Base-by-base conservation (phyloP, 2,113 vertebrate genomes). In the Platanista minor region DNA sequence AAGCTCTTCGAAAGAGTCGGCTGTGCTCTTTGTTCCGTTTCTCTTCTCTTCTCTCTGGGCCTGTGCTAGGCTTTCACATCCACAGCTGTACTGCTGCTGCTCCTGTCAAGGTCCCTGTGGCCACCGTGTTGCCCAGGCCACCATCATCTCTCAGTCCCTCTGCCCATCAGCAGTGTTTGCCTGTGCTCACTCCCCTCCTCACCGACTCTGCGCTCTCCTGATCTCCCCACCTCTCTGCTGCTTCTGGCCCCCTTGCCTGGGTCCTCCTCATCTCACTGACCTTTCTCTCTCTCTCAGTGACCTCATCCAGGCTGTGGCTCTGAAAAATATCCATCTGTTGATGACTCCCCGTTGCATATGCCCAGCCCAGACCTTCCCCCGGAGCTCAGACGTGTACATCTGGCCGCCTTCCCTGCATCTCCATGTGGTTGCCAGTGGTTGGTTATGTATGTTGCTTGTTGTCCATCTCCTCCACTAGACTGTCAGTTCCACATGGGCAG, bases 141-240 rank as follows among this genome's bases (percentile, higher is more conserved):
- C 0, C 0, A 0, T 43, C 23, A 1, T 46, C 41, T 69, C 64
- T 31, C 18, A 6, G 49, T 36, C 31, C 54, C 49, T 10, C 17
- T 29, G 17, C 15, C 11, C 6, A 0, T 25, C 36, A 1, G 39
- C 3, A 36, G 27, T 0, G 0, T 43, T 46, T 3, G 27, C 66
- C 8, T 1, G 1, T 0, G 67, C 67, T 52, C 8, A 0, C 21
- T 5, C 13, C 8, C 18, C n/a, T 69, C 80, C 49, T 49, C 2
- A 0, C n/a, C 8, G 43, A 41, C 11, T 36, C 49, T 29, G 7
- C 0, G 0, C 9, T n/a, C 29, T 43, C 43, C 10, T 20, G 59
- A 15, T 41, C 64, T 8, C 20, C 25, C 2, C 31, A n/a, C 39
- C 20, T 27, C 11, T 77, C 57, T 43, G 46, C 66, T 29, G 11